These are phyloP conservation scores for Pomatostomus ruficeps DNA, from an alignment of 2,113 vertebrate genomes.

Conservation along the genomic window DNA sequence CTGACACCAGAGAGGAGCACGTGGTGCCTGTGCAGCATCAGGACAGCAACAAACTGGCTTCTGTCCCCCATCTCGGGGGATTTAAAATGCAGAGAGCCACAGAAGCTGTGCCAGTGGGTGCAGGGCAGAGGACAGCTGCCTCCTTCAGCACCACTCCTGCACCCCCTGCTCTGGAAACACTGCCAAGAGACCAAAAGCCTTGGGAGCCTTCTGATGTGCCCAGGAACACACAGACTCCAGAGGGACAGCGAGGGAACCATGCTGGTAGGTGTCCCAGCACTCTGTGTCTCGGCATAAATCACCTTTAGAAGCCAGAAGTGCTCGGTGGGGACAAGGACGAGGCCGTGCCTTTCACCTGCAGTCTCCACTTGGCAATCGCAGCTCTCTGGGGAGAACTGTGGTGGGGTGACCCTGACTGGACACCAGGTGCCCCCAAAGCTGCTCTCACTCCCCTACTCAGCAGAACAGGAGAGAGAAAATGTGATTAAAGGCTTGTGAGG, in stretches of 20 bases:
- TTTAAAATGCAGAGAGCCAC: background rate
- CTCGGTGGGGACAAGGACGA: background rate
- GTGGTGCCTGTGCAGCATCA: background rate
- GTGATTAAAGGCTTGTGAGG: background rate
- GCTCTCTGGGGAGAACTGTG: background rate
- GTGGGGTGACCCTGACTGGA: background rate
- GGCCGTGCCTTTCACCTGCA: background rate
- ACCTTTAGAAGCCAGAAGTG: background rate
- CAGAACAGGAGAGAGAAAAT: background rate
- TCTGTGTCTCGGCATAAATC: fast-evolving
- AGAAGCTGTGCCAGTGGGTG: background rate
- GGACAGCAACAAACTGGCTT: background rate
- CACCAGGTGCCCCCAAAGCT: background rate
- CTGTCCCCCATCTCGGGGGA: fast-evolving
- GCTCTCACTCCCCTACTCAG: background rate
- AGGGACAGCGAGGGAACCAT: background rate
- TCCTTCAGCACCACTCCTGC: background rate
- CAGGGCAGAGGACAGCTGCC: background rate
- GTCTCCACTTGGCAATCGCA: background rate
- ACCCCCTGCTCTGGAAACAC: background rate
- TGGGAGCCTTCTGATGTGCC: background rate
- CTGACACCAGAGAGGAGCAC: background rate
- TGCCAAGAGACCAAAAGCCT: background rate
- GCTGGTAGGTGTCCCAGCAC: background rate
- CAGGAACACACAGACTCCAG: background rate